Percentiles rank a stretch among this genome's conserved stretches.
Conservation (phyloP, 1,140 invertebrate genomes). For the Brachionus sp. region DNA sequence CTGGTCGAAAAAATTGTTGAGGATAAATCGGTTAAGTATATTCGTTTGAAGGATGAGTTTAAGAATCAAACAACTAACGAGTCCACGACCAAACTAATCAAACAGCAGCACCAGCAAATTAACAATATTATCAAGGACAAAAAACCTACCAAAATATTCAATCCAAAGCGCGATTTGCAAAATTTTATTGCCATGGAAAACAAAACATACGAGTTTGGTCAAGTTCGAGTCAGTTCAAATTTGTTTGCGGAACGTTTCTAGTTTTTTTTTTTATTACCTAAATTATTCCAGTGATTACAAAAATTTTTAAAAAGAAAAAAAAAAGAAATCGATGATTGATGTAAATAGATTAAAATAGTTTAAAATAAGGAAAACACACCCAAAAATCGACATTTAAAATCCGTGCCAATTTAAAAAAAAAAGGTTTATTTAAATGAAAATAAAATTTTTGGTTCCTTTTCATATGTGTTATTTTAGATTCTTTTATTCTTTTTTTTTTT, state of each 20-base stretch:
- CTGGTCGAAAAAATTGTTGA: constrained; percentile 23
- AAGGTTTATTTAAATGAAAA: constrained; percentile 33
- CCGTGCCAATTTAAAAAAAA: neutral
- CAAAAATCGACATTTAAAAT: constrained; percentile 3
- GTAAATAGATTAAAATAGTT: neutral
- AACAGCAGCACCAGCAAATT: constrained; percentile 21
- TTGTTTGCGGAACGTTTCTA: neutral
- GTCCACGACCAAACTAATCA: neutral
- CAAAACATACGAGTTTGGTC: neutral
- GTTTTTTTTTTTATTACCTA: neutral
- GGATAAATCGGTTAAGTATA: constrained; percentile 42
- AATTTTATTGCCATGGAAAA: constrained; percentile 22
- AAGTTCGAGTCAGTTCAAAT: neutral
- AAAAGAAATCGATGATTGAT: neutral
- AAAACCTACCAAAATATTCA: neutral
- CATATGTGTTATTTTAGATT: neutral
- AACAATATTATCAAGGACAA: constrained; percentile 19
- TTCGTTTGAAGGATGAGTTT: constrained; percentile 34
- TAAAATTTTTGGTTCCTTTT: constrained; percentile 12
- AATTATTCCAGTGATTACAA: neutral
- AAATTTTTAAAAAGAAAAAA: neutral
- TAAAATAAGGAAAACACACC: neutral
- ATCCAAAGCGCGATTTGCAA: constrained; percentile 14
- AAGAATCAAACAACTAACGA: neutral
- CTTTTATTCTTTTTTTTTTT: neutral